Base-by-base conservation (phyloP, 23 tunicate genomes). In the Halocynthia aurantium region DNA sequence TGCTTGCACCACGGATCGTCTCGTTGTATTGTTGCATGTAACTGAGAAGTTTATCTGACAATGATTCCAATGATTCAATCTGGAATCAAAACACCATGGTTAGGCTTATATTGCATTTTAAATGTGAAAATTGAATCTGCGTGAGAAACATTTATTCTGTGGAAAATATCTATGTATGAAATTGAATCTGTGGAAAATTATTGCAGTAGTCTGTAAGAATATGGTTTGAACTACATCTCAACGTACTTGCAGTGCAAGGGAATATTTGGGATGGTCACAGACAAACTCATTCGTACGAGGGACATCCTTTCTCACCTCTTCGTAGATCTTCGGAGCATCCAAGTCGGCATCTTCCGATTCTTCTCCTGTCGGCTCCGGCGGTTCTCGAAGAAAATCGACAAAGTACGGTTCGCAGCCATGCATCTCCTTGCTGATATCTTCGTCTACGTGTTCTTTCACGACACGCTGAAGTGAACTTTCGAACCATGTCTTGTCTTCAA, bases 281-380 rank as follows among this genome's bases (percentile, higher is more conserved):
- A 31, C 44, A 31, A 31, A 4, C 44, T 31, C 44, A 31, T 31
- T 31, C 44, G 4, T 31, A 31, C 44, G 4, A 31, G 44, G 44
- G 44, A 31, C 44, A 31, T 31, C 44, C 44, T 31, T n/a, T 64
- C 52, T 75, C 21, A 90, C 96, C 57, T 71, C 75, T 86, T 96
- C 99, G 73, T 96, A 96, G n/a, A 96, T 86, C 82, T 96, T 96
- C 7, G 99, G 99, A 62, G 96, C 91, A 54, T 94, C 99, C 18
- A 94, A 69, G 62, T 90, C 99, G 17, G 86, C 91, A 55, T 96
- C 99, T 8, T 88, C 99, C 19, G 81, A 84, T 64, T 96, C 99
- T 50, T 93, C 98, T 22, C 99, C 99, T 15, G 96, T 89, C 17
- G 88, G 81, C 57, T 96, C 99, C 0, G 96, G 96, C 8, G 99